A percentile compares a stretch with the other conserved stretches of the same genome.
phyloP scores from a whole-genome alignment of 64 coral and sea anemone species.

The Dendronephthya gigantea region DNA sequence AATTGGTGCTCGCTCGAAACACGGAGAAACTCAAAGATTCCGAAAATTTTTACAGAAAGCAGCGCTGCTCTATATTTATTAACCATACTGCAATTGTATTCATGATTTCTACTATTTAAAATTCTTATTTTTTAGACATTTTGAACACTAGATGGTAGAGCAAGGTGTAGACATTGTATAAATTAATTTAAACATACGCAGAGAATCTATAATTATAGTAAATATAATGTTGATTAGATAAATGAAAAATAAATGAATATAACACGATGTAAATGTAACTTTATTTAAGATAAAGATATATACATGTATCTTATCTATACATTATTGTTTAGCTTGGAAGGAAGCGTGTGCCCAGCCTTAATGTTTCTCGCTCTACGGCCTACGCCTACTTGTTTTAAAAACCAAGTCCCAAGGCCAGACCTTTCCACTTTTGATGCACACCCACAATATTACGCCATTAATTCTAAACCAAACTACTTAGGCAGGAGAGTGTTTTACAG shows the following conservation, averaged over 20 bases:
- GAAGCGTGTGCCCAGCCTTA: too few species aligned
- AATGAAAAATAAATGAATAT: too few species aligned
- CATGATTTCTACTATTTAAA: slow-evolving; percentile 1
- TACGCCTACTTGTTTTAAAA: too few species aligned
- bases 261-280: background rate
- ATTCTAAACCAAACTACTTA: too few species aligned
- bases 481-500: too few species aligned
- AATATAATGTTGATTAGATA: background rate
- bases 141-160: background rate
- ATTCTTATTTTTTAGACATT: background rate
- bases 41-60: background rate
- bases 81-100: background rate
- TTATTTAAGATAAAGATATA: too few species aligned
- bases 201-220: background rate
- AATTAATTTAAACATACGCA: background rate
- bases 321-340: too few species aligned
- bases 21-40: background rate
- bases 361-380: too few species aligned
- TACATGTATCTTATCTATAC: too few species aligned
- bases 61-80: background rate
- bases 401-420: too few species aligned
- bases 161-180: background rate
- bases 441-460: too few species aligned
- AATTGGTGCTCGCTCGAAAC: background rate
- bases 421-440: too few species aligned